Percentiles rank a stretch among this genome's conserved stretches.
Conservation (phyloP, 2,113 vertebrate genomes). For the Verasper variegatus region DNA sequence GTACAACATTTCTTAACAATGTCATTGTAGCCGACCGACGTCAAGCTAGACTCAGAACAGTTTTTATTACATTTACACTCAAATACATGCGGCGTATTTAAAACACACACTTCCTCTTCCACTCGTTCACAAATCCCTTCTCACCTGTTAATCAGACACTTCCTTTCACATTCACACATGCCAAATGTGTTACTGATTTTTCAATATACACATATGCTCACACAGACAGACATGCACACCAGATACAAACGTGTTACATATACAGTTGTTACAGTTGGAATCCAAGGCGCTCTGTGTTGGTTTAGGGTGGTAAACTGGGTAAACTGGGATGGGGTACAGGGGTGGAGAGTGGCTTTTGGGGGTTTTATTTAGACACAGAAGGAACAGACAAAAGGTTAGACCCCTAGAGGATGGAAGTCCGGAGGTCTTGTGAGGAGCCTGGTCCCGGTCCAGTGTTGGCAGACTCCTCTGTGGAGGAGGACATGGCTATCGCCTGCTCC, state of each 20-base stretch:
- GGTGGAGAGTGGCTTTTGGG: constrained; percentile 32
- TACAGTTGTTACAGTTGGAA: constrained; percentile 24
- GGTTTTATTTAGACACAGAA: constrained; percentile 11
- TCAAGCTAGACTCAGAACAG: constrained; percentile 14
- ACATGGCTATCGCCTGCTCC: constrained; percentile 61
- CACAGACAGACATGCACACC: constrained; percentile 8
- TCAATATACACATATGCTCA: constrained; percentile 8
- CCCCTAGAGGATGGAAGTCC: constrained; percentile 67
- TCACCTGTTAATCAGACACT: constrained; percentile 12
- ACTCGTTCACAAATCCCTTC: neutral
- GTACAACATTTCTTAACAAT: constrained; percentile 18
- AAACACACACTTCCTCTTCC: constrained; percentile 5
- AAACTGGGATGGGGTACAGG: neutral
- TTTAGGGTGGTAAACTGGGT: constrained; percentile 6
- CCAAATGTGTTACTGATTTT: constrained; percentile 4
- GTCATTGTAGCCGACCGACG: constrained; percentile 15
- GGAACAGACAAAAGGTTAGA: constrained; percentile 6
- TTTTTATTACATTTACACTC: constrained; percentile 23
- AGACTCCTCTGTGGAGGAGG: constrained; percentile 43
- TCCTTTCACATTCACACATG: constrained; percentile 11
- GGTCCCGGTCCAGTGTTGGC: constrained; percentile 35
- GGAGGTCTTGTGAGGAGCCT: constrained; percentile 64
- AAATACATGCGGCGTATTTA: constrained; percentile 9
- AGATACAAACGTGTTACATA: constrained; percentile 42
- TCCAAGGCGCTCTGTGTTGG: constrained; percentile 29